A percentile compares a stretch with the other conserved stretches of the same genome.
Conservation (phyloP, 2,797 vertebrate species). For the Percopsis omiscomaycus region DNA sequence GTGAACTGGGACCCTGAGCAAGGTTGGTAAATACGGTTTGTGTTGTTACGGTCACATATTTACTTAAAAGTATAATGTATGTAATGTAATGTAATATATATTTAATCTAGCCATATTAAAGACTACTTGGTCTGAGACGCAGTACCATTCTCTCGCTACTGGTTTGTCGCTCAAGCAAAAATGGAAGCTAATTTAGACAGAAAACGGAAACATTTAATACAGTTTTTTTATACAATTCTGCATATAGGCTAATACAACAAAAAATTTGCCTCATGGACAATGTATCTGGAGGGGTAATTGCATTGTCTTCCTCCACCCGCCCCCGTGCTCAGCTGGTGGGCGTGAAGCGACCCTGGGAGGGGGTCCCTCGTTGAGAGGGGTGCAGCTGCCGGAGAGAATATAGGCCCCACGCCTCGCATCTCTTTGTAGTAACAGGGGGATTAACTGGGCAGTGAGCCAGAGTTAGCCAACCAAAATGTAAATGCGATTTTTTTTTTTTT, state of each 20-base stretch:
- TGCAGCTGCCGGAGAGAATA: constrained; percentile 59
- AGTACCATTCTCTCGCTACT: not conserved
- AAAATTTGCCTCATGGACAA: constrained; percentile 12
- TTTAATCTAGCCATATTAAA: not conserved
- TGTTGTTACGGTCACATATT: not conserved
- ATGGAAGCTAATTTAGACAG: constrained; percentile 5
- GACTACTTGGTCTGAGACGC: constrained; percentile 13
- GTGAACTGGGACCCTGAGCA: constrained; percentile 94
- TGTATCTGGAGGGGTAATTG: constrained; percentile 3
- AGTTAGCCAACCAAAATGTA: constrained; percentile 21
- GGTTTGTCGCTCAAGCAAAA: constrained; percentile 12
- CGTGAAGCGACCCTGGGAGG: not conserved
- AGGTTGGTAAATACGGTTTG: constrained; percentile 83
- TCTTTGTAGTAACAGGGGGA: constrained; percentile 17
- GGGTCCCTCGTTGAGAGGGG: constrained; percentile 50
- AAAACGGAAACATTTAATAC: not conserved
- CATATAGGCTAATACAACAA: not conserved
- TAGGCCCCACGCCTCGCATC: constrained; percentile 46
- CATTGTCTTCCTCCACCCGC: constrained; percentile 45
- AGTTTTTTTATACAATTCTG: not conserved
- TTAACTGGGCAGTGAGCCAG: constrained; percentile 22
- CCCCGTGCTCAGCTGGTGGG: constrained; percentile 38
- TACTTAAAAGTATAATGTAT: not conserved
- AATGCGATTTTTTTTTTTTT: constrained; percentile 6
- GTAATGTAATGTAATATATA: too few relatives aligned